Evolutionary conservation across 1,140 invertebrate species (phyloP).

Genomic region (Holcopasites calliopsidis): DNA sequence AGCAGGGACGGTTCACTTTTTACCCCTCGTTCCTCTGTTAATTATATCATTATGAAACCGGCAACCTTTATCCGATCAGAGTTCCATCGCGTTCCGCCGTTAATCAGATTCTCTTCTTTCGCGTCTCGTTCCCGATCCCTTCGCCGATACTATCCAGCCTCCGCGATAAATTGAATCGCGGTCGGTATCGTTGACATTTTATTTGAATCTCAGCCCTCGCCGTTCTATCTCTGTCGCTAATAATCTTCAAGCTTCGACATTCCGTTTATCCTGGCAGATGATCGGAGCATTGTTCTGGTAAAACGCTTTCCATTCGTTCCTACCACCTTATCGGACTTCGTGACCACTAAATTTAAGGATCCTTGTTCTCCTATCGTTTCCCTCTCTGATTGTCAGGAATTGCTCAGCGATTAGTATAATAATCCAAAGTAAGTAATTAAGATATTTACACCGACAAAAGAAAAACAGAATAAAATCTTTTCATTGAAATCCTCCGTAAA

Average conservation of each 20-base stretch:
- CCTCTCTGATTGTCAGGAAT: too few species aligned
- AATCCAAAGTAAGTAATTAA: too few species aligned
- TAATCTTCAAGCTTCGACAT: background rate
- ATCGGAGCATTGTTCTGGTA: background rate
- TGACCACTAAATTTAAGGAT: too few species aligned
- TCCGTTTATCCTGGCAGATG: background rate
- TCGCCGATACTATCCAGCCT: background rate
- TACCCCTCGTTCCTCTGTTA: conserved; percentile 24
- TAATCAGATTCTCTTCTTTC: conserved; percentile 46
- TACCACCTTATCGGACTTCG: background rate
- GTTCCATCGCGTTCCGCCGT: conserved; percentile 1
- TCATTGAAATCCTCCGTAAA: too few species aligned
- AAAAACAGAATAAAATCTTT: too few species aligned
- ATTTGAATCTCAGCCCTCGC: conserved; percentile 30
- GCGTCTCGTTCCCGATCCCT: conserved; percentile 35
- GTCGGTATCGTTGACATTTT: conserved; percentile 27
- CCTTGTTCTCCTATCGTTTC: background rate
- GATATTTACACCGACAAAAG: too few species aligned
- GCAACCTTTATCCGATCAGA: conserved; percentile 15
- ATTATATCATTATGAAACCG: conserved; percentile 61
- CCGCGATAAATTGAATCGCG: conserved; percentile 37
- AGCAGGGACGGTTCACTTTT: background rate
- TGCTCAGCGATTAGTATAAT: too few species aligned
- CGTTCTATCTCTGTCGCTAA: background rate
- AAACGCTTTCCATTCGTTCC: background rate